phyloP scores from a whole-genome alignment of 2,797 vertebrate species.

The Aplochiton taeniatus region DNA sequence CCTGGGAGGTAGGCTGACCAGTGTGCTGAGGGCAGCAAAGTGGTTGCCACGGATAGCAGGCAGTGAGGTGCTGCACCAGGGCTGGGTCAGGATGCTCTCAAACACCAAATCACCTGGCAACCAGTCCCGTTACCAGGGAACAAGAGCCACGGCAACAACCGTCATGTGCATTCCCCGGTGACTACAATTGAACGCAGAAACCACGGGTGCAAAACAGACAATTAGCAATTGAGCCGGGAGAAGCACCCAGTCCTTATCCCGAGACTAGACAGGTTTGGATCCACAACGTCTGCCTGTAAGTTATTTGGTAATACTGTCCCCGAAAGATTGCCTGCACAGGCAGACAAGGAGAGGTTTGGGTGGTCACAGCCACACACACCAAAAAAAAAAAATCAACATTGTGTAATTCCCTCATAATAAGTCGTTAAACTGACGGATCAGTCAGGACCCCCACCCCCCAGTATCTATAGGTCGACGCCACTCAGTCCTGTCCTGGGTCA shows the following conservation, averaged over 20 bases:
- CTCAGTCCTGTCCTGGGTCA: conserved; percentile 45
- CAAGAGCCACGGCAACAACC: conserved; percentile 36
- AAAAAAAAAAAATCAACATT: background rate
- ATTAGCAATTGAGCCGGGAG: too few species aligned
- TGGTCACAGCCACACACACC: conserved; percentile 1
- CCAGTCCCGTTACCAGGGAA: conserved; percentile 54
- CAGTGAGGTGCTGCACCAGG: background rate
- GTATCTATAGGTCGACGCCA: background rate
- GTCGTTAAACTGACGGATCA: too few species aligned
- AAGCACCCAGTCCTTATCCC: too few species aligned
- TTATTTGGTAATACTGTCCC: too few species aligned
- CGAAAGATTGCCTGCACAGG: too few species aligned
- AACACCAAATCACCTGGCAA: conserved; percentile 40
- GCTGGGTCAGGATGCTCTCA: conserved; percentile 25
- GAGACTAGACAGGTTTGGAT: too few species aligned
- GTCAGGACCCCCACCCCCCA: too few species aligned
- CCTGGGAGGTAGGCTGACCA: background rate
- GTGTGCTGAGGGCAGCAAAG: background rate
- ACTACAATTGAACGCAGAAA: conserved; percentile 24
- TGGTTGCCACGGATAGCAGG: background rate
- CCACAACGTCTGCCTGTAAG: too few species aligned
- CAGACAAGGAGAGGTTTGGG: too few species aligned
- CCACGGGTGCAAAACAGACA: conserved; percentile 9
- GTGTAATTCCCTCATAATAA: too few species aligned
- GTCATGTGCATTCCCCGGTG: conserved; percentile 16